Evolutionary conservation across 2,888 invertebrate genomes (phyloP), one percentile per base, ranked within the genome.

Genomic region (Ochropleura plecta): DNA sequence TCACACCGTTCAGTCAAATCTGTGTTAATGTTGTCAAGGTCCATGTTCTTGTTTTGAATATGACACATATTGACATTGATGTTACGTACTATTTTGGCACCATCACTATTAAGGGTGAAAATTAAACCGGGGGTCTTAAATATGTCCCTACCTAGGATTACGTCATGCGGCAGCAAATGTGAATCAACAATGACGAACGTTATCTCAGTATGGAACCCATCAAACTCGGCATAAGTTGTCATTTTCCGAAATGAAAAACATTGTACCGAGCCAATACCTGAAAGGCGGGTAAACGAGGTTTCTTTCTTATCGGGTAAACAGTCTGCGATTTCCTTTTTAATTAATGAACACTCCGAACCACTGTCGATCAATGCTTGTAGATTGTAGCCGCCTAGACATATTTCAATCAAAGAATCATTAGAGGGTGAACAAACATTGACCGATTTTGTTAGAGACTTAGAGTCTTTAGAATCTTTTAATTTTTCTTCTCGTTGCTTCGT

Each of bases 41-140:
- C n/a, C n/a, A n/a, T n/a, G n/a, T n/a, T n/a, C n/a, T n/a, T n/a
- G n/a, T n/a, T n/a, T n/a, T n/a, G n/a, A n/a, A n/a, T n/a, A n/a
- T n/a, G n/a, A n/a, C n/a, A n/a, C n/a, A n/a, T n/a, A n/a, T n/a
- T n/a, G n/a, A n/a, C n/a, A n/a, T n/a, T n/a, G n/a, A n/a, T n/a
- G n/a, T n/a, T n/a, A n/a, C n/a, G n/a, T n/a, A n/a, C n/a, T n/a
- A n/a, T n/a, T n/a, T n/a, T n/a, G n/a, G n/a, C n/a, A n/a, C n/a
- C n/a, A n/a, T n/a, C n/a, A n/a, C n/a, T n/a, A n/a, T n/a, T n/a
- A n/a, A n/a, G n/a, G n/a, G n/a, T n/a, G 48, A 48, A 48, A 65
- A 65, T 49, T 18, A 51, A 65, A 51, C 64, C 49, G 18, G 60
- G 60, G 44, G 60, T 64, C 53, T 66, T 66, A 66, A 67, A 55